A percentile compares a stretch with the other conserved stretches of the same genome.
Evolutionary conservation across 2,113 vertebrate genomes (phyloP).

Genomic region (Myrmecobius fasciatus): DNA sequence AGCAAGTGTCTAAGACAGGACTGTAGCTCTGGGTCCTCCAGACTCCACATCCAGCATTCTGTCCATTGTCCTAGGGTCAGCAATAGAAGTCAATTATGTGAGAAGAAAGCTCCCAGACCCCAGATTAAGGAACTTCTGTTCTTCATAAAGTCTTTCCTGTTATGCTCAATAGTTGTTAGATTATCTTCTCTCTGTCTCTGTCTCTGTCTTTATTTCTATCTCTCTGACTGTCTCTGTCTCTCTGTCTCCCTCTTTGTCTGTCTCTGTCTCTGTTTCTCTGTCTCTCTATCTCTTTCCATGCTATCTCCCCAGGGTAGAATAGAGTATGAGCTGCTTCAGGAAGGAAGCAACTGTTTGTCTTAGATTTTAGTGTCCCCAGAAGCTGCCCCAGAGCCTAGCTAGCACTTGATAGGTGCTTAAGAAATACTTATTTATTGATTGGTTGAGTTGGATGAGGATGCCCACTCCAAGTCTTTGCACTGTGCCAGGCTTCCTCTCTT

Average conservation of each 20-base stretch:
- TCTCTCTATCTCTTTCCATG: neutral
- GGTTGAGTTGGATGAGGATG: neutral
- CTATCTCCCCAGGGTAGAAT: neutral
- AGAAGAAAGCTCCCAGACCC: neutral
- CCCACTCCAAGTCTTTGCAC: neutral
- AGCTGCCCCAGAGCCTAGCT: neutral
- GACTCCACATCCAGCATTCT: neutral
- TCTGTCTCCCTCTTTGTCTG: too few relatives aligned
- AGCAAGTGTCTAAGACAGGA: neutral
- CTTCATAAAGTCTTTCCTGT: neutral
- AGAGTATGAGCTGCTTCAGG: neutral
- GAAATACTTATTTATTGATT: neutral
- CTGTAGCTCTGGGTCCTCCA: neutral
- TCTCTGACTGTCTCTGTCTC: too few relatives aligned
- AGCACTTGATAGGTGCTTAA: neutral
- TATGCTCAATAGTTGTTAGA: neutral
- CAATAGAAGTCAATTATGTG: neutral
- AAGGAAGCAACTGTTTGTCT: neutral
- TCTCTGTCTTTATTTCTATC: neutral
- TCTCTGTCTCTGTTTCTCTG: neutral
- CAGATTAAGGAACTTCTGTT: neutral
- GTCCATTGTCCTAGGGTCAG: neutral
- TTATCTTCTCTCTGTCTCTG: neutral
- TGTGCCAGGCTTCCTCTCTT: neutral
- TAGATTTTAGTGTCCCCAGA: neutral